Evolutionary conservation across 2,797 vertebrate genomes (phyloP).

Genomic region (Thunnus albacares): DNA sequence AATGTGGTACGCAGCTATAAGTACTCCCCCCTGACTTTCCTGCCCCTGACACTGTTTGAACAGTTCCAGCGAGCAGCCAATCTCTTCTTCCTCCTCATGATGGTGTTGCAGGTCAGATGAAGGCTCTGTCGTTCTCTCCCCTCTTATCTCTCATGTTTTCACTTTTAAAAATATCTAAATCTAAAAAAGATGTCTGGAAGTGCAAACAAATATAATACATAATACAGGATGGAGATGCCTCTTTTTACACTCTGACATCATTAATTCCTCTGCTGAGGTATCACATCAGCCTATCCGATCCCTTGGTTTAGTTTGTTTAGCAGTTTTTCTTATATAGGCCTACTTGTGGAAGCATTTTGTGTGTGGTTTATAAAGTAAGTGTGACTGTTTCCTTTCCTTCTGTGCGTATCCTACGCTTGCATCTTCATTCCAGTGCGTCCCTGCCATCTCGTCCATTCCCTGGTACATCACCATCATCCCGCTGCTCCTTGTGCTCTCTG

Average conservation of each 20-base stretch:
- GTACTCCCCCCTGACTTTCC: constrained; percentile 91
- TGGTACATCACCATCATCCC: constrained; percentile 92
- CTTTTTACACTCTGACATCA: not conserved
- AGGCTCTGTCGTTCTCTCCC: not conserved
- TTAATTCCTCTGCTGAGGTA: not conserved
- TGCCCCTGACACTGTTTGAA: constrained; percentile 92
- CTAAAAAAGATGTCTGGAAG: too few species aligned
- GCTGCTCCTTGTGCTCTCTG: constrained; percentile 85
- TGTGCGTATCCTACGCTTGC: constrained; percentile 9
- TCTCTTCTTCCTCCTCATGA: constrained; percentile 92
- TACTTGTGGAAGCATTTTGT: not conserved
- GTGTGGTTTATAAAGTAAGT: not conserved
- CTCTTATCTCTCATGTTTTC: not conserved
- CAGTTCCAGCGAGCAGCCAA: constrained; percentile 93
- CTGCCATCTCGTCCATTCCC: constrained; percentile 91
- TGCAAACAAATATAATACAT: too few species aligned
- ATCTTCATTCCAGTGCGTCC: constrained; percentile 82
- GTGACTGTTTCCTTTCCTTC: not conserved
- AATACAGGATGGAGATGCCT: too few species aligned
- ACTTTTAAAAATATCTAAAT: too few species aligned
- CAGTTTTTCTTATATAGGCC: not conserved
- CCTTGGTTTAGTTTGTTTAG: not conserved
- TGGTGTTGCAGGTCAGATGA: constrained; percentile 91
- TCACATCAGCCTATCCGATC: not conserved
- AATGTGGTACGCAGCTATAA: constrained; percentile 92